These are phyloP conservation scores for Rhinichthys osculus DNA, from an alignment of 2,797 vertebrate genomes.

Conservation along the genomic window DNA sequence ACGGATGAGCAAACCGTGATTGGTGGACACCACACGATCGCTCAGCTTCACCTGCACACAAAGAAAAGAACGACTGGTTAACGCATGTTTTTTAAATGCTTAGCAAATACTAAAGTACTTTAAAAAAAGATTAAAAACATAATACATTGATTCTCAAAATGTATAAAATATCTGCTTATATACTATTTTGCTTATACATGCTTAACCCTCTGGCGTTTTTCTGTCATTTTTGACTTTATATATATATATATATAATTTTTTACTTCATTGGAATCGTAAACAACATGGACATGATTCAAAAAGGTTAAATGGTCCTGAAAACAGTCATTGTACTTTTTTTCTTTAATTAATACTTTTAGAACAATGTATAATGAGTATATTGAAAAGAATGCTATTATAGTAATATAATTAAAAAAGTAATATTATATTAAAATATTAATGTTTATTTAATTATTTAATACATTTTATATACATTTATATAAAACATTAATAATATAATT, in stretches of 20 bases:
- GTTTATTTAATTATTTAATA: neutral
- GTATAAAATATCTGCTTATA: neutral
- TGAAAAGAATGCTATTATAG: too few species aligned
- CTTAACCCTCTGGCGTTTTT: neutral
- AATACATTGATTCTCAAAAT: neutral
- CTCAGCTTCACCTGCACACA: conserved; percentile 88
- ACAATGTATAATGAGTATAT: too few species aligned
- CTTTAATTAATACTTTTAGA: too few species aligned
- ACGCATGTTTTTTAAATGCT: neutral
- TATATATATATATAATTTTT: too few species aligned
- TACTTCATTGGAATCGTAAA: too few species aligned
- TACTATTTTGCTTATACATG: neutral
- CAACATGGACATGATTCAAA: too few species aligned
- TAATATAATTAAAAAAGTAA: too few species aligned
- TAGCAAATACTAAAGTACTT: neutral
- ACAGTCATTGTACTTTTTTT: too few species aligned
- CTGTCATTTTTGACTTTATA: too few species aligned
- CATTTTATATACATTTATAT: neutral
- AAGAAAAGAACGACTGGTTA: neutral
- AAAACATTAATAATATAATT: too few species aligned
- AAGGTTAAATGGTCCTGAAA: too few species aligned
- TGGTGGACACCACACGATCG: conserved; percentile 89
- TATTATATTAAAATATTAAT: neutral
- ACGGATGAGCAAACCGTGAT: conserved; percentile 94
- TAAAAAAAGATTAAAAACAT: neutral